Percentiles rank a stretch among this genome's conserved stretches.
Evolutionary conservation across 2,797 vertebrate species (phyloP).

Genomic region (Paedocypris micromegethes): DNA sequence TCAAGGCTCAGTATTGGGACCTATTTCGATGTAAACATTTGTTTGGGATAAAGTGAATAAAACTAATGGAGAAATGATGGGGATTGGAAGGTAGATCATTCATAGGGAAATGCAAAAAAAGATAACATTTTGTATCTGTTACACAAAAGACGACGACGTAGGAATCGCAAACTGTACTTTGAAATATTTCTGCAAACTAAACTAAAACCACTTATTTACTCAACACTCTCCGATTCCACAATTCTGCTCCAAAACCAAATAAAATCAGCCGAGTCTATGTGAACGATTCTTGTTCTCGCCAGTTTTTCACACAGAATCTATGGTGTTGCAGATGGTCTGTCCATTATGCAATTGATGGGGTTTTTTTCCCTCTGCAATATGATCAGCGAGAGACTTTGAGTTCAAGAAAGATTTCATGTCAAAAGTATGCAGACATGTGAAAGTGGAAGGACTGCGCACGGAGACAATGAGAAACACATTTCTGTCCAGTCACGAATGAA

Average conservation of each 20-base stretch:
- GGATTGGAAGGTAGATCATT: too few relatives aligned
- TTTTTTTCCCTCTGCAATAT: conserved; percentile 18
- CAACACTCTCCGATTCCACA: conserved; percentile 37
- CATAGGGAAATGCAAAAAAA: too few relatives aligned
- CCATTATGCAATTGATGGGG: conserved; percentile 37
- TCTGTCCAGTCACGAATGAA: conserved; percentile 30
- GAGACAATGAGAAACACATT: conserved; percentile 47
- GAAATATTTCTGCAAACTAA: conserved; percentile 21
- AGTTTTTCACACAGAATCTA: conserved; percentile 17
- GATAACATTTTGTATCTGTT: too few relatives aligned
- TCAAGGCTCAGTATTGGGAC: too few relatives aligned
- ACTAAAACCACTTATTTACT: conserved; percentile 49
- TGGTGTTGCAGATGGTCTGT: conserved; percentile 38
- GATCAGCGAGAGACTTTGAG: conserved; percentile 11
- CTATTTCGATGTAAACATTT: too few relatives aligned
- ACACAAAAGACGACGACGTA: too few relatives aligned
- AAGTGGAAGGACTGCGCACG: conserved; percentile 28
- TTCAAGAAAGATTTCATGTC: conserved; percentile 36
- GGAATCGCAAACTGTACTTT: neutral
- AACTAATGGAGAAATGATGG: too few relatives aligned
- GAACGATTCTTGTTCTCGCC: neutral
- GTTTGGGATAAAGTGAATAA: too few relatives aligned
- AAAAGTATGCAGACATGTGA: conserved; percentile 44
- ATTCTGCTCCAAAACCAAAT: conserved; percentile 20
- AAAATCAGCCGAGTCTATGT: conserved; percentile 9